Percentiles rank a stretch among this genome's conserved stretches.
phyloP scores from a whole-genome alignment of 2,113 vertebrate species.

The Hucho hucho region DNA sequence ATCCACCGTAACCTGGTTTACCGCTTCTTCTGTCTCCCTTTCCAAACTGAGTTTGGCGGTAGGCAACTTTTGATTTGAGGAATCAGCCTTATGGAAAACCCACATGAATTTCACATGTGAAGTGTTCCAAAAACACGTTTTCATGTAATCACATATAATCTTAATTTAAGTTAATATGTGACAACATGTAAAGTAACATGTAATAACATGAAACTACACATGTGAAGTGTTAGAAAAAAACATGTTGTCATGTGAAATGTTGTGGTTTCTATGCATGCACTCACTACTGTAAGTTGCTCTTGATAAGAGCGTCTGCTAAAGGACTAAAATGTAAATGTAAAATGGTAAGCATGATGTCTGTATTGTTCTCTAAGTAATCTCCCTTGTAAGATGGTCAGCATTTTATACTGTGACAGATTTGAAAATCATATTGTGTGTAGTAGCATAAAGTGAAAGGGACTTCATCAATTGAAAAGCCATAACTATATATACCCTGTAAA shows the following conservation, averaged over 20 bases:
- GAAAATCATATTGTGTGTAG: slow-evolving; percentile 51
- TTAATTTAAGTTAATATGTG: too few species aligned
- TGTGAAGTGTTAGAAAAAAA: too few species aligned
- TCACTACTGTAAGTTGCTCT: too few species aligned
- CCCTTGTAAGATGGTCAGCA: slow-evolving; percentile 49
- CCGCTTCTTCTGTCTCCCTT: slow-evolving; percentile 1
- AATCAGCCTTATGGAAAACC: not conserved
- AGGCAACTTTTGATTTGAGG: not conserved
- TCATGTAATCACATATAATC: too few species aligned
- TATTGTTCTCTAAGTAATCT: slow-evolving; percentile 56
- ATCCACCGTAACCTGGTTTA: not conserved
- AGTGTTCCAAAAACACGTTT: too few species aligned
- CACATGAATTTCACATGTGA: too few species aligned
- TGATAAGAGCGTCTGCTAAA: not conserved
- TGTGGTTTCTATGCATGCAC: too few species aligned
- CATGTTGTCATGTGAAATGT: too few species aligned
- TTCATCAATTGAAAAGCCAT: not conserved
- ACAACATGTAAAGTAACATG: too few species aligned
- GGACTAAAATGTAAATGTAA: slow-evolving; percentile 10
- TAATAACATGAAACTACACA: too few species aligned
- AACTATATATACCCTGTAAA: slow-evolving; percentile 10
- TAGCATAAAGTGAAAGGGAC: slow-evolving; percentile 10
- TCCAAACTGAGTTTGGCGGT: slow-evolving; percentile 20
- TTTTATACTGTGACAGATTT: slow-evolving; percentile 31
- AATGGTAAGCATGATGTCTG: slow-evolving; percentile 32